These are phyloP conservation scores for Phenganax stokvisi DNA, from an alignment of 92 coral and sea anemone genomes.

Conservation along the genomic window DNA sequence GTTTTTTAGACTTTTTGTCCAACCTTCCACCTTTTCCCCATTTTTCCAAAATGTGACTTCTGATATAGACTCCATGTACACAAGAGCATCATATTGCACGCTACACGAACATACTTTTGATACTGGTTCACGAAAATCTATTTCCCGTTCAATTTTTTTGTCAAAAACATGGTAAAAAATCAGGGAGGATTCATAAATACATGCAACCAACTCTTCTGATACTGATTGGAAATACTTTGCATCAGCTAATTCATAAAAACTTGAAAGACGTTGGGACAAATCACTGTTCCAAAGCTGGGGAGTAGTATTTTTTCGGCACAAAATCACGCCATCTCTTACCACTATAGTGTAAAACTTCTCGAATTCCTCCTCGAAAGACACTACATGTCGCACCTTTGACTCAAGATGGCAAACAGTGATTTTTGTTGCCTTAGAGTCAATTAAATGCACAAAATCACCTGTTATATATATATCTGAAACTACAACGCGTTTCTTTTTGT, in stretches of 20 bases:
- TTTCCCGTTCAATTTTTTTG: not conserved
- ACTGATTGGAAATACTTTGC: not conserved
- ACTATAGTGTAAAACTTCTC: not conserved
- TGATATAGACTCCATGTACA: not conserved
- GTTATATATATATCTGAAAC: not conserved
- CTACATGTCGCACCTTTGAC: not conserved
- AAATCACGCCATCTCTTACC: constrained; percentile 25
- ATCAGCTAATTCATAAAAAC: not conserved
- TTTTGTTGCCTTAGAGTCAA: not conserved
- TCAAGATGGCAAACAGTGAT: not conserved
- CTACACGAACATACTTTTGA: not conserved
- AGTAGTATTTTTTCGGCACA: not conserved
- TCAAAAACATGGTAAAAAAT: not conserved
- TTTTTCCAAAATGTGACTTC: not conserved
- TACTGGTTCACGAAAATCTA: not conserved
- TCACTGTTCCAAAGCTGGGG: constrained; percentile 42
- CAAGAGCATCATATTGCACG: not conserved
- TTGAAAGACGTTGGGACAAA: constrained; percentile 13
- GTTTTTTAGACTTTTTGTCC: not conserved
- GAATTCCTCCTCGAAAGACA: not conserved
- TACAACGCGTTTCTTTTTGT: not conserved
- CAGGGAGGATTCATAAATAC: not conserved
- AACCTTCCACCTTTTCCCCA: not conserved
- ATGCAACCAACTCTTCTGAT: constrained; percentile 31
- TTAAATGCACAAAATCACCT: not conserved